Conservation (phyloP, 1,140 invertebrate genomes). For the Drosophila sucinea region DNA sequence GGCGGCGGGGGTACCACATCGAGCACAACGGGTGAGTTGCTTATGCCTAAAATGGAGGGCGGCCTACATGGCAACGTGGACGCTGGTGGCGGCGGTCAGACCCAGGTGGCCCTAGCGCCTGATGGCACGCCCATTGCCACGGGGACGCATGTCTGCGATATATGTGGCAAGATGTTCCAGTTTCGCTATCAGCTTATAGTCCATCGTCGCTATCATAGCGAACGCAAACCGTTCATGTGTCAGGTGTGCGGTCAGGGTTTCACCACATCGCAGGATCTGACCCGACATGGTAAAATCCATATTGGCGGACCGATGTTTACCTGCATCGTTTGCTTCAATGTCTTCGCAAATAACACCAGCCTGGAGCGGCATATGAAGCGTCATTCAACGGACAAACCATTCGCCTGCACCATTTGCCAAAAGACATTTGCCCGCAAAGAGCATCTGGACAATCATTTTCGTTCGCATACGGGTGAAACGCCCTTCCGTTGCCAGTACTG, state of each 20-base stretch:
- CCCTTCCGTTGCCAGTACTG: slow-evolving; percentile 90
- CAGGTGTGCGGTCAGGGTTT: slow-evolving; percentile 93
- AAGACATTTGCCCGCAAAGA: slow-evolving; percentile 95
- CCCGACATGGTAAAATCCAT: slow-evolving; percentile 91
- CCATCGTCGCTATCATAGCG: slow-evolving; percentile 91
- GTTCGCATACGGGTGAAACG: slow-evolving; percentile 93
- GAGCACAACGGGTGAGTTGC: slow-evolving; percentile 72
- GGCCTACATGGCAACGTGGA: slow-evolving; percentile 83
- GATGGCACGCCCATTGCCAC: slow-evolving; percentile 84
- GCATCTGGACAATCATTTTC: slow-evolving; percentile 92
- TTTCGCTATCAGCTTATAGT: slow-evolving; percentile 94
- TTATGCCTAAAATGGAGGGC: slow-evolving; percentile 85
- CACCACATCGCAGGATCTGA: slow-evolving; percentile 89
- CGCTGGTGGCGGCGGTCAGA: slow-evolving; percentile 81
- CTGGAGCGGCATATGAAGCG: slow-evolving; percentile 90
- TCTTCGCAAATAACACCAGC: slow-evolving; percentile 88
- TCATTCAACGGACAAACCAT: slow-evolving; percentile 91
- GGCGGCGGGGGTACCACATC: slow-evolving; percentile 53
- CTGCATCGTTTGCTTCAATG: slow-evolving; percentile 89
- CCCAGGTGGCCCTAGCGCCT: slow-evolving; percentile 84
- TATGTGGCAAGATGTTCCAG: slow-evolving; percentile 93
- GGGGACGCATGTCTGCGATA: slow-evolving; percentile 90
- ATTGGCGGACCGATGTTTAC: slow-evolving; percentile 89
- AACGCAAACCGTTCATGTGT: slow-evolving; percentile 92
- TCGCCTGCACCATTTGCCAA: slow-evolving; percentile 91